Conservation (phyloP, 1,140 invertebrate species). For the Acromyrmex heyeri region DNA sequence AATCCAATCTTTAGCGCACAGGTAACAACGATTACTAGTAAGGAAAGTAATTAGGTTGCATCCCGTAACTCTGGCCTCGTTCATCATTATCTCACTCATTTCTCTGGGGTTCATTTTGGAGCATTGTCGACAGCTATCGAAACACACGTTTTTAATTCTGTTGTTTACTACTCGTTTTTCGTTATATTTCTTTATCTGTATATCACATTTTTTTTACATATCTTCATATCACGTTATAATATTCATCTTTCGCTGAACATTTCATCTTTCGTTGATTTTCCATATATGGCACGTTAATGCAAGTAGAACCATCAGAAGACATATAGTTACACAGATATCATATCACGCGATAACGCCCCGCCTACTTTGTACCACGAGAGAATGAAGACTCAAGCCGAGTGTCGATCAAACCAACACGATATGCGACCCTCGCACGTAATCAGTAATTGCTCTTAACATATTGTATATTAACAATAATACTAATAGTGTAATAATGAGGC, state of each 20-base stretch:
- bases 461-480: neutral
- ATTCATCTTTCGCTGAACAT: neutral
- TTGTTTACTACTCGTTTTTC: neutral
- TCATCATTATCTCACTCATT: conserved; percentile 75
- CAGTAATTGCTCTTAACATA: conserved; percentile 46
- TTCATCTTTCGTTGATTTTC: conserved; percentile 39
- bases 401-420: conserved; percentile 40
- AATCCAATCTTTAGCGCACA: conserved; percentile 84
- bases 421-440: conserved; percentile 41
- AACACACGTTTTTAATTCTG: conserved; percentile 34
- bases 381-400: conserved; percentile 41
- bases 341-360: conserved; percentile 77
- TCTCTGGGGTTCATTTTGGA: conserved; percentile 78
- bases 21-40: conserved; percentile 84
- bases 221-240: conserved; percentile 1
- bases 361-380: conserved; percentile 18
- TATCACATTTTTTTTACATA: no score
- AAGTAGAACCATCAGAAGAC: conserved; percentile 54
- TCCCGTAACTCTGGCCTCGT: conserved; percentile 78
- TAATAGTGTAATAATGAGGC: neutral
- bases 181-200: no score
- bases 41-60: conserved; percentile 84
- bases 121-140: conserved; percentile 48
- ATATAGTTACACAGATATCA: conserved; percentile 66
- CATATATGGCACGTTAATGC: conserved; percentile 41